Conservation (phyloP, 1,140 invertebrate species). For the Eulimnadia texana region DNA sequence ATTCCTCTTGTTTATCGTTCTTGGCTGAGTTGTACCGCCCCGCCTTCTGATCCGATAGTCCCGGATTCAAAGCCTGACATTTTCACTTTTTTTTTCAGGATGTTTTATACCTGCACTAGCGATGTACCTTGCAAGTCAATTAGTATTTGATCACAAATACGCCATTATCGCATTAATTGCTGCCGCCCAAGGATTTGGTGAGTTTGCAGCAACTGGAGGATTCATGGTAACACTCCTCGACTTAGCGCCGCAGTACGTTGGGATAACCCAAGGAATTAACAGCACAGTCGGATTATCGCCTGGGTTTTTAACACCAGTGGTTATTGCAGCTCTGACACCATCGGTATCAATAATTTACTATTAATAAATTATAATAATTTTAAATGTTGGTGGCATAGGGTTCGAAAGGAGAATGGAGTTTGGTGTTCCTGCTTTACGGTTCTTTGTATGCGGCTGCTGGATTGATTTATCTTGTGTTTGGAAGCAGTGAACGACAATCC, state of each 20-base stretch:
- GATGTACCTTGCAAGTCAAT: constrained; percentile 17
- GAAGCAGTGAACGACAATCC: constrained; percentile 27
- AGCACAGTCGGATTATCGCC: constrained; percentile 27
- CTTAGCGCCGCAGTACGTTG: constrained; percentile 24
- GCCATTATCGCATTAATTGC: constrained; percentile 19
- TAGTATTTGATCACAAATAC: constrained; percentile 18
- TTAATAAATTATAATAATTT: neutral
- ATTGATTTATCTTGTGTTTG: constrained; percentile 30
- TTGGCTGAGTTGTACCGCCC: too few species aligned
- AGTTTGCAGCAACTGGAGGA: constrained; percentile 24
- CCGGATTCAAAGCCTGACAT: too few species aligned
- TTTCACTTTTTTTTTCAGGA: constrained; percentile 18
- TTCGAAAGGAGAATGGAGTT: constrained; percentile 24
- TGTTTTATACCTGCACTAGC: constrained; percentile 17
- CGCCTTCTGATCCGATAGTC: too few species aligned
- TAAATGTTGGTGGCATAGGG: constrained; percentile 17
- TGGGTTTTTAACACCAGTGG: constrained; percentile 22
- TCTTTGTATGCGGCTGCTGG: constrained; percentile 26
- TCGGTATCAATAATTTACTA: constrained; percentile 16
- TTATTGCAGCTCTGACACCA: constrained; percentile 22
- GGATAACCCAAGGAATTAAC: constrained; percentile 27
- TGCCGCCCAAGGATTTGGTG: constrained; percentile 18
- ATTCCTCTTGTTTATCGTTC: neutral
- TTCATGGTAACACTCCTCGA: constrained; percentile 24
- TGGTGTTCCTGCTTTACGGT: constrained; percentile 24